Evolutionary conservation across 2,797 vertebrate species (phyloP).

Genomic region (Hirundo rustica): DNA sequence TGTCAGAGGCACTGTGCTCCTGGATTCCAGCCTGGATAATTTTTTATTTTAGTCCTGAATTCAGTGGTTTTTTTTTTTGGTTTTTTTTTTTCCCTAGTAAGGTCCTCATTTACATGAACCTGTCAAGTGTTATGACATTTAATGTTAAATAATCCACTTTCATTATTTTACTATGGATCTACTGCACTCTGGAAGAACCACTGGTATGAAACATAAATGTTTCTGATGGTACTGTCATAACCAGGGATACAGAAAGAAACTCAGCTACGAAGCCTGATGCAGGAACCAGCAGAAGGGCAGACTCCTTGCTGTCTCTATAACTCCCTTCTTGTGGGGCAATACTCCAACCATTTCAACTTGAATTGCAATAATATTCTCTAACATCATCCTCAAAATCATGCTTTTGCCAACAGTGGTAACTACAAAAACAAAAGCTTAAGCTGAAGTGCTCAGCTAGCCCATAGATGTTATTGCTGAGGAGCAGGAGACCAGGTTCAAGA

Average conservation of each 20-base stretch:
- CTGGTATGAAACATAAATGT: slow-evolving; percentile 24
- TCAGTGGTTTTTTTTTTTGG: no score
- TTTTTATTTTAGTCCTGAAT: slow-evolving; percentile 1
- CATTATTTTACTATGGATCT: slow-evolving; percentile 39
- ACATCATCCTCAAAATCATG: not conserved
- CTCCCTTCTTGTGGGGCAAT: not conserved
- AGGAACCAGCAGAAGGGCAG: not conserved
- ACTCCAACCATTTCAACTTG: not conserved
- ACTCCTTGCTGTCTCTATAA: not conserved
- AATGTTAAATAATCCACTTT: slow-evolving; percentile 68
- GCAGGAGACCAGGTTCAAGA: not conserved
- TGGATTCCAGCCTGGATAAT: not conserved
- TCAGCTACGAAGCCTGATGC: not conserved
- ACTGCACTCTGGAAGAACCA: slow-evolving; percentile 19
- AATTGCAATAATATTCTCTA: not conserved
- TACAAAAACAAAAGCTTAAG: not conserved
- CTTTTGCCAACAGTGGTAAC: not conserved
- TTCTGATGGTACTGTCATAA: slow-evolving; percentile 42
- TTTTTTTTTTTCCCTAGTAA: not conserved
- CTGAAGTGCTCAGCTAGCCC: not conserved
- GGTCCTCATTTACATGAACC: slow-evolving; percentile 66
- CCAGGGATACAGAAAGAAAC: not conserved
- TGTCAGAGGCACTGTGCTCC: not conserved
- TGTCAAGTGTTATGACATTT: slow-evolving; percentile 69
- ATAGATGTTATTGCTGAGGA: not conserved